Evolutionary conservation across 2,888 invertebrate species (phyloP).

Genomic region (Eristalis intricaria): DNA sequence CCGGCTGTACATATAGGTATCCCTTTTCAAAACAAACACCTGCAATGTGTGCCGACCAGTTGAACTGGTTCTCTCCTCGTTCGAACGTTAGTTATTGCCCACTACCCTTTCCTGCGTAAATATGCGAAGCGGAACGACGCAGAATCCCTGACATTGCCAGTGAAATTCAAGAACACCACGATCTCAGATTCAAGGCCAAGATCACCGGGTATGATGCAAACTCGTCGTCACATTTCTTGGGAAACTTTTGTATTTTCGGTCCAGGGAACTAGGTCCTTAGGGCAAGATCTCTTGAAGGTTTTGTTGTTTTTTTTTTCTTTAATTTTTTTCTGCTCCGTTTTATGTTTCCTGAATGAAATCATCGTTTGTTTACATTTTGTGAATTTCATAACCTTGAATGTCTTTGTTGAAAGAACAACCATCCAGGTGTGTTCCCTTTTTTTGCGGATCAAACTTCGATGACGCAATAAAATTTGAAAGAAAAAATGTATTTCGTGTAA

Average conservation of each 20-base stretch:
- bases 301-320: not conserved
- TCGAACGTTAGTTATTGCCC: not conserved
- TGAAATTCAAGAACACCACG: constrained; percentile 16
- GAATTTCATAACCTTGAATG: constrained; percentile 30
- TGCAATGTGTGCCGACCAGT: not conserved
- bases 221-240: not conserved
- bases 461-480: constrained; percentile 9
- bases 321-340: not conserved
- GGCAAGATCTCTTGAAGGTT: not conserved
- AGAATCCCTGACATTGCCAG: constrained; percentile 19
- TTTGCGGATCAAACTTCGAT: not conserved
- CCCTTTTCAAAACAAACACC: constrained; percentile 25
- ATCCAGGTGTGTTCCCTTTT: constrained; percentile 25
- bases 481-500: not conserved
- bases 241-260: not conserved
- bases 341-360: constrained; percentile 37
- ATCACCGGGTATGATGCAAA: constrained; percentile 6
- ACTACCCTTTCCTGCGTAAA: constrained; percentile 4
- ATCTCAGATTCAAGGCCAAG: constrained; percentile 37
- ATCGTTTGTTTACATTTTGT: constrained; percentile 24
- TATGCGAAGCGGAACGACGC: constrained; percentile 22
- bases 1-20: not conserved
- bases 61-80: constrained; percentile 10
- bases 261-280: constrained; percentile 17
- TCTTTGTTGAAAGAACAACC: not conserved